These are phyloP conservation scores for Ophion obscuratus DNA, from an alignment of 2,888 invertebrate genomes.

Conservation along the genomic window DNA sequence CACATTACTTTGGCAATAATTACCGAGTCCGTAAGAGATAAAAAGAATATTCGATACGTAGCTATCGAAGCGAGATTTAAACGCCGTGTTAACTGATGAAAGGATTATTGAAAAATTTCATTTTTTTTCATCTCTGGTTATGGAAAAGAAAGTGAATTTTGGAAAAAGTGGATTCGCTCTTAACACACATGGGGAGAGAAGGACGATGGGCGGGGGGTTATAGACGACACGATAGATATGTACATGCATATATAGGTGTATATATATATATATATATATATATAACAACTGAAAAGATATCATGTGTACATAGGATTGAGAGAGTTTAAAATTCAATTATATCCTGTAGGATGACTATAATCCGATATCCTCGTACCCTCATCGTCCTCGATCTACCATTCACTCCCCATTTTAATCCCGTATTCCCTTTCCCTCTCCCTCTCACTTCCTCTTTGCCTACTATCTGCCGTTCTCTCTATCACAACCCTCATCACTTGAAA, in stretches of 20 bases:
- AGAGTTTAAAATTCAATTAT: slow-evolving; percentile 79
- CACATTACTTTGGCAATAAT: no score
- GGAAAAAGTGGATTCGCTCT: slow-evolving; percentile 1
- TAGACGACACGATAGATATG: not conserved
- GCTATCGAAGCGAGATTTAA: no score
- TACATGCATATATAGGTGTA: not conserved
- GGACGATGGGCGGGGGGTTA: no score
- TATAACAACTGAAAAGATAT: slow-evolving; percentile 39
- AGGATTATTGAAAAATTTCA: no score
- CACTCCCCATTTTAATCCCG: slow-evolving; percentile 68
- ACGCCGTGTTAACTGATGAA: no score
- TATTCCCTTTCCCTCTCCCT: slow-evolving; percentile 40
- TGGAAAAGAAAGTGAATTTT: slow-evolving; percentile 14
- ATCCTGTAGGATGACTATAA: slow-evolving; percentile 72
- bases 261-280: slow-evolving; percentile 56
- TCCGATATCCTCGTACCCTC: slow-evolving; percentile 71
- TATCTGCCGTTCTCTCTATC: slow-evolving; percentile 46
- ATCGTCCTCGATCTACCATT: slow-evolving; percentile 71
- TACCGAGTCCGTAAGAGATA: no score
- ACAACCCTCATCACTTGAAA: slow-evolving; percentile 54
- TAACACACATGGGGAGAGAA: not conserved
- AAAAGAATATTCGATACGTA: no score
- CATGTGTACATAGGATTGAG: slow-evolving; percentile 69
- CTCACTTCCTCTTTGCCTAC: slow-evolving; percentile 33
- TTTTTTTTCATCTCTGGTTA: not conserved